phyloP scores from a whole-genome alignment of 2,797 vertebrate genomes.

The Tadarida brasiliensis region DNA sequence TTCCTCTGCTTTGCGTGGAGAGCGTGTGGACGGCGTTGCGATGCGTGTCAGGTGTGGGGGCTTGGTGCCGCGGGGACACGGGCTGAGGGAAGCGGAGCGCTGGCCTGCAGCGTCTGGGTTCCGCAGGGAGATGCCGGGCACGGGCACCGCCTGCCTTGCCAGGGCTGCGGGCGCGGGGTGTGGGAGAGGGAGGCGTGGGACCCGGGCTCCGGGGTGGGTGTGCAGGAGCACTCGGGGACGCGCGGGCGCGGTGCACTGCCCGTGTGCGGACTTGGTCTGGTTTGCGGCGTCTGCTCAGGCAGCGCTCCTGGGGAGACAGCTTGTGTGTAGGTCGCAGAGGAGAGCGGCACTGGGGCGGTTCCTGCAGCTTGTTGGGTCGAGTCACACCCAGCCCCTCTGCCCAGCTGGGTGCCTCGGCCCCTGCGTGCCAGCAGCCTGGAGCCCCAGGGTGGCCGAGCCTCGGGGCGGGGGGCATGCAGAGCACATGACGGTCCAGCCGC shows the following conservation, averaged over 20 bases:
- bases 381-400: conserved; percentile 9
- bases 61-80: fast-evolving
- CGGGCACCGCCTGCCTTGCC: fast-evolving
- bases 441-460: fast-evolving
- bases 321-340: conserved; percentile 63
- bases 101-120: too few species aligned
- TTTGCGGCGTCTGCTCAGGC: background rate
- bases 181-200: background rate
- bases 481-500: fast-evolving
- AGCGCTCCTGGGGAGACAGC: conserved; percentile 25
- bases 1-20: too few species aligned
- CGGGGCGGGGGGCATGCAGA: fast-evolving
- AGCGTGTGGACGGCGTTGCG: too few species aligned
- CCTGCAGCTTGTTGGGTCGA: conserved; percentile 27
- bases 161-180: fast-evolving
- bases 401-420: background rate
- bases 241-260: fast-evolving
- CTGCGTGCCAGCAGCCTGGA: background rate
- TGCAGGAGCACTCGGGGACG: background rate
- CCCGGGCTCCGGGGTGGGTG: fast-evolving
- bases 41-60: too few species aligned
- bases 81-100: background rate
- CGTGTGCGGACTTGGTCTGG: background rate
- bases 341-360: background rate
- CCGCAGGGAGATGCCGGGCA: fast-evolving